phyloP scores from a whole-genome alignment of 2,888 invertebrate genomes.

The Sphaeridia pumilis region DNA sequence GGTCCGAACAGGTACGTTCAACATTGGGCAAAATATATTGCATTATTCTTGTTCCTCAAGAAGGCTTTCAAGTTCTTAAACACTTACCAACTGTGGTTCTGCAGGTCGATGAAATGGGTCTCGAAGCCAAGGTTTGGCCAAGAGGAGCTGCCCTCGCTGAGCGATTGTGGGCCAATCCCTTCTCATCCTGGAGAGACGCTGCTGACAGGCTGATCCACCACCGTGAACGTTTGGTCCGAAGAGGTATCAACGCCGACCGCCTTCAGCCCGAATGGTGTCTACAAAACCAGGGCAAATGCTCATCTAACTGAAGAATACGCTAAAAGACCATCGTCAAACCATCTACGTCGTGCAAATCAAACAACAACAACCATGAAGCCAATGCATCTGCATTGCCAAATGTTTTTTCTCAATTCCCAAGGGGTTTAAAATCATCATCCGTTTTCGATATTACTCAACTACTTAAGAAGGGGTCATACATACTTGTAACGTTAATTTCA shows the following conservation, averaged over 20 bases:
- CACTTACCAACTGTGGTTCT: not conserved
- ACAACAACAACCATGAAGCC: too few species aligned
- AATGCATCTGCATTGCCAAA: not conserved
- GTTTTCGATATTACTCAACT: not conserved
- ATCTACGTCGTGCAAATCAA: too few species aligned
- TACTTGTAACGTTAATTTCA: conserved; percentile 1
- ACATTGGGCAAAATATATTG: not conserved
- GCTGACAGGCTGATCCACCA: conserved; percentile 59
- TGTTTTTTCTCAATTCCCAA: conserved; percentile 11
- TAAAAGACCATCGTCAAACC: too few species aligned
- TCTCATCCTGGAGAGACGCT: conserved; percentile 53
- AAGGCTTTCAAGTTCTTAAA: not conserved
- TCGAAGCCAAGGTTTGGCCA: conserved; percentile 70
- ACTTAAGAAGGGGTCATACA: not conserved
- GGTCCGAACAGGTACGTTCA: conserved; percentile 60
- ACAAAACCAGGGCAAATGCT: conserved; percentile 50
- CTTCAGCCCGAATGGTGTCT: conserved; percentile 75
- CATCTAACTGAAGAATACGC: conserved; percentile 26
- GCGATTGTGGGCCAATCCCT: conserved; percentile 68
- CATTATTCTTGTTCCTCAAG: not conserved
- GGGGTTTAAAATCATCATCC: conserved; percentile 11
- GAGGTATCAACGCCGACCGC: conserved; percentile 60
- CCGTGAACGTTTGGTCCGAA: conserved; percentile 57
- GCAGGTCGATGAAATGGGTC: conserved; percentile 51
- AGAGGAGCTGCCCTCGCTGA: conserved; percentile 73